A percentile compares a stretch with the other conserved stretches of the same genome.
Evolutionary conservation across 2,797 vertebrate genomes (phyloP).

Genomic region (Buphagus erythrorhynchus): DNA sequence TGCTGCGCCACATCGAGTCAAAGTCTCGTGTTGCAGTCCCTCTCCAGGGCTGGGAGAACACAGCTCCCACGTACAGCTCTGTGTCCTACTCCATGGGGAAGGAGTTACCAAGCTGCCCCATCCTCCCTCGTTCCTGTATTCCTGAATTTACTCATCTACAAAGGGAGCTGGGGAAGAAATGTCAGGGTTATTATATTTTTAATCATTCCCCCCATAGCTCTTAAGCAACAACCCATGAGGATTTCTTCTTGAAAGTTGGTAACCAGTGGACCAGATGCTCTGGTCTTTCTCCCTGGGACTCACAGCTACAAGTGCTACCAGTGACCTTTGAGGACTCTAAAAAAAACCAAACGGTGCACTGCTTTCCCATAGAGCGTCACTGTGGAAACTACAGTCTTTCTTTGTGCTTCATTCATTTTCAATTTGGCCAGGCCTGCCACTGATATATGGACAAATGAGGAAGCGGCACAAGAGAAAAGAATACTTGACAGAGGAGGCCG

Average conservation of each 20-base stretch:
- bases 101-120: neutral
- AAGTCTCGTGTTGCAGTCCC: neutral
- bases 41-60: neutral
- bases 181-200: neutral
- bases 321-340: conserved; percentile 67
- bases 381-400: conserved; percentile 66
- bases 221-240: neutral
- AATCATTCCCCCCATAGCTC: neutral
- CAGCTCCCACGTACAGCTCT: accelerated
- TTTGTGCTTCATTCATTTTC: conserved; percentile 71
- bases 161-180: neutral
- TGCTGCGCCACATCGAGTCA: neutral
- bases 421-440: conserved; percentile 61
- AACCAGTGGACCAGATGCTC: neutral
- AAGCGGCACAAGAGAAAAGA: conserved; percentile 73
- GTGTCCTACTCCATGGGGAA: neutral
- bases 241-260: neutral
- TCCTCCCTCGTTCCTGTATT: neutral
- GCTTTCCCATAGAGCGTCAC: conserved; percentile 53
- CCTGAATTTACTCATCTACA: neutral
- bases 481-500: conserved; percentile 63
- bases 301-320: conserved; percentile 32
- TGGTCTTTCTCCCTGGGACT: conserved; percentile 7
- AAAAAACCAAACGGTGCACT: conserved; percentile 1
- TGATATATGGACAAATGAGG: conserved; percentile 72